Base-by-base conservation (phyloP, 2,888 invertebrate species). In the Coleophora deauratella region DNA sequence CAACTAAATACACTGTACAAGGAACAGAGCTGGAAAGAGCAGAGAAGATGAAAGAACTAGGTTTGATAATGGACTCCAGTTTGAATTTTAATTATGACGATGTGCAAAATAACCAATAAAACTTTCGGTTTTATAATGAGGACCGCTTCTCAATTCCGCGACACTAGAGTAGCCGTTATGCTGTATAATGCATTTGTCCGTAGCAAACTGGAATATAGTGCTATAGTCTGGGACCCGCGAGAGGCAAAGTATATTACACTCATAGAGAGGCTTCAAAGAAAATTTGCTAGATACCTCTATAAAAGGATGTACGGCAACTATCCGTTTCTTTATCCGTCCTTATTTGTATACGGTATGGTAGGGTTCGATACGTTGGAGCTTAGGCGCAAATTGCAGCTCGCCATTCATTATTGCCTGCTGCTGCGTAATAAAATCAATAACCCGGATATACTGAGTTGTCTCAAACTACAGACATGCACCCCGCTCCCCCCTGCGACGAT, bases 251-350 rank as follows among this genome's bases (percentile, higher is more conserved):
- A 43, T 14, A 10, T 6, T 2, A 4, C 27, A 3, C 9, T 40
- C 9, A 31, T 40, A 9, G 42, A 42, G 27, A 35, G 27, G 21
- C 13, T 45, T 2, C 38, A 42, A 34, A 21, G 36, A 7, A 43
- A 40, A 27, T 45, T 43, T 12, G 40, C 43, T n/a, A 27, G 42
- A 28, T 45, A 14, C 14, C n/a, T 43, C 1, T 45, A 45, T 15
- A 41, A 33, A 13, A 38, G 14, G 9, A 12, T 33, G 4, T 40
- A 42, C 21, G 34, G 42, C 2, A 37, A 27, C 37, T 44, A 44
- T 33, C 44, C 44, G 1, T 44, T 33, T 13, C 14, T 44, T 9
- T 44, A 38, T 35, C 41, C 41, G 9, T 38, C 44, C 6, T 9
- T 38, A 27, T n/a, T n/a, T 41, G 37, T 21, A 38, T 39, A 6